Base-by-base conservation (phyloP, 2,888 invertebrate genomes). In the Amphipoea oculea region DNA sequence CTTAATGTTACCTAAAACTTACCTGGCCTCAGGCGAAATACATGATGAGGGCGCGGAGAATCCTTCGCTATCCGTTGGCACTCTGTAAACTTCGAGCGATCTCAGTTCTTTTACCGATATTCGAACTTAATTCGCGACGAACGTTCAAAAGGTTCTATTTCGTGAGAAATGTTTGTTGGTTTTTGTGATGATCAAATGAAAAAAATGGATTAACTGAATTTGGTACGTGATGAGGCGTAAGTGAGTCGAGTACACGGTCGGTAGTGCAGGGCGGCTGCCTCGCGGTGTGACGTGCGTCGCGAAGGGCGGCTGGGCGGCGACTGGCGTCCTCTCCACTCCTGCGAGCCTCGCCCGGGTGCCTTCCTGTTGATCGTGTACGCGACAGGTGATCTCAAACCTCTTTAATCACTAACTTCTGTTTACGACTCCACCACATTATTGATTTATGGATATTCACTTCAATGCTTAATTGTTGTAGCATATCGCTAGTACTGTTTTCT, bases 351-450 rank as follows among this genome's bases (percentile, higher is more conserved):
- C 95, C 96, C 95, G 94, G 94, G 92, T 92, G 90, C 92, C 90
- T 95, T 96, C 96, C 95, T 95, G 96, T 96, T 95, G 95, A 96
- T 95, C 94, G 93, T 95, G 93, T 93, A 94, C 94, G 95, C 96
- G 96, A 96, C 96, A 96, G 96, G 96, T 96, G 96, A 96, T 95
- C 88, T 89, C 87, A 88, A 90, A 87, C 85, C 85, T 86, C 87
- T 92, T 92, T 91, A 91, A 93, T 92, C 89, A 91, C 88, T 83
- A 89, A 90, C 89, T 91, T 90, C 88, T 89, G 86, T 90, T 90
- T 88, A 90, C 82, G 89, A 89, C 78, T 90, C 75, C 79, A 85
- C 80, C 76, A 78, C 68, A 83, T 86, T 88, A 89, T 90, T 86
- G 85, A 91, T 90, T 89, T 77, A 83, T 87, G 12, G 54, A 71